Percentiles rank a stretch among this genome's conserved stretches.
Evolutionary conservation across 2,888 invertebrate species (phyloP).

Genomic region (Sarcophaga carnaria): DNA sequence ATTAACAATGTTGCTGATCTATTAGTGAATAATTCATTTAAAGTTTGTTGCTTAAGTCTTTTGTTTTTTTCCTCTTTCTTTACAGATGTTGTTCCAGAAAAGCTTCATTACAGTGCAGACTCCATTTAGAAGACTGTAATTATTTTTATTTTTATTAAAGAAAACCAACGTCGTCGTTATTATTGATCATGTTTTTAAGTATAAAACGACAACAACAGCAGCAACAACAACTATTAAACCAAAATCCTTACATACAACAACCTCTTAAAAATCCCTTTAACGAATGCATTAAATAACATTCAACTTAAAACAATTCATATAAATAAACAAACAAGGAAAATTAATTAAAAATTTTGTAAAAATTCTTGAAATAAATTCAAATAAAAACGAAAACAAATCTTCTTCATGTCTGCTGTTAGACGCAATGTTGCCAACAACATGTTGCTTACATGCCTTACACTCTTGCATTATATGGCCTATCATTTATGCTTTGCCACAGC

Average conservation of each 20-base stretch:
- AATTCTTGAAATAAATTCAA: not conserved
- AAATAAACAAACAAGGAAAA: not conserved
- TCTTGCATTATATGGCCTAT: conserved; percentile 12
- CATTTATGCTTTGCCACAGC: conserved; percentile 11
- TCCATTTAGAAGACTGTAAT: too few relatives aligned
- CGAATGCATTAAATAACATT: conserved; percentile 60
- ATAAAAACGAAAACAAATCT: not conserved
- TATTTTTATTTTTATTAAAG: too few relatives aligned
- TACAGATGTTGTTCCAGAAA: conserved; percentile 9
- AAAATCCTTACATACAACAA: conserved; percentile 66
- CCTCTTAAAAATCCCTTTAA: conserved; percentile 41
- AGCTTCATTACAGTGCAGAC: not conserved
- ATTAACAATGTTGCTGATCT: too few relatives aligned
- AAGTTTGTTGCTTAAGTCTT: conserved; percentile 26
- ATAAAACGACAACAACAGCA: conserved; percentile 43
- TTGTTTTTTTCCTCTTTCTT: conserved; percentile 1
- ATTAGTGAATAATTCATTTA: not conserved
- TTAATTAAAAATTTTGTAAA: not conserved
- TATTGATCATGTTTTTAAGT: conserved; percentile 62
- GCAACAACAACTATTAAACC: conserved; percentile 58
- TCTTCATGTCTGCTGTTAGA: conserved; percentile 49
- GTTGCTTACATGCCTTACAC: conserved; percentile 53
- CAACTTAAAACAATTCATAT: not conserved
- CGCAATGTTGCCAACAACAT: conserved; percentile 70
- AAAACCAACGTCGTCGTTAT: too few relatives aligned